Evolutionary conservation across 2,797 vertebrate species (phyloP), one percentile per base, ranked within the genome.

Genomic region (Odontamblyopus rebecca): DNA sequence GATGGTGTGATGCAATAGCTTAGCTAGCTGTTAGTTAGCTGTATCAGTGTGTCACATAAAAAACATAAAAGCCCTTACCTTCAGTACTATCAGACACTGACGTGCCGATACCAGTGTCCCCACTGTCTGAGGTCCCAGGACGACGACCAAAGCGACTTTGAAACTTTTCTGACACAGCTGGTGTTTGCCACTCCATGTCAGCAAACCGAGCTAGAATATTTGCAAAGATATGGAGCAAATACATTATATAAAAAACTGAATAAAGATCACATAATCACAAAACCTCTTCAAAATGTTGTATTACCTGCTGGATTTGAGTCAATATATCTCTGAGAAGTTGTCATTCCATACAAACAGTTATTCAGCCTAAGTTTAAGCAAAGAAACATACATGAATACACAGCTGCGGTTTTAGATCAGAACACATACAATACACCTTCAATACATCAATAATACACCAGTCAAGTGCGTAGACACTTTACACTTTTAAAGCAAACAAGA

Each of bases 141-240:
- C 92, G 93, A 35, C 90, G 92, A 85, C 95, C 93, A 84, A 94
- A 92, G 0, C 90, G 93, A 82, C 94, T 95, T 87, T 96, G 95
- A 82, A 93, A 94, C 90, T 94, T 94, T 74, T 93, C 91, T 0
- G 95, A 96, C 78, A 96, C 85, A 84, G 90, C 89, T 4, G 94
- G 95, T 0, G 96, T 96, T 86, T 96, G 95, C 96, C 97, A 98
- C 85, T 96, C 95, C 71, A 93, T 93, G 82, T 93, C 95, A 82
- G 90, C 59, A 71, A 91, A 93, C 79, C 81, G 88, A 73, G 79
- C 90, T 91, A 76, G 68, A 70, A 53, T 53, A 50, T 80, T 82
- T 76, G n/a, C 44, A 67, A 87, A 66, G 81, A 82, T 0, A 56
- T 44, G 59, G 79, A 78, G 44, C 72, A 44, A 70, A 32, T 67